Evolutionary conservation across 2,797 vertebrate species (phyloP).

Genomic region (Darevskia mixta): DNA sequence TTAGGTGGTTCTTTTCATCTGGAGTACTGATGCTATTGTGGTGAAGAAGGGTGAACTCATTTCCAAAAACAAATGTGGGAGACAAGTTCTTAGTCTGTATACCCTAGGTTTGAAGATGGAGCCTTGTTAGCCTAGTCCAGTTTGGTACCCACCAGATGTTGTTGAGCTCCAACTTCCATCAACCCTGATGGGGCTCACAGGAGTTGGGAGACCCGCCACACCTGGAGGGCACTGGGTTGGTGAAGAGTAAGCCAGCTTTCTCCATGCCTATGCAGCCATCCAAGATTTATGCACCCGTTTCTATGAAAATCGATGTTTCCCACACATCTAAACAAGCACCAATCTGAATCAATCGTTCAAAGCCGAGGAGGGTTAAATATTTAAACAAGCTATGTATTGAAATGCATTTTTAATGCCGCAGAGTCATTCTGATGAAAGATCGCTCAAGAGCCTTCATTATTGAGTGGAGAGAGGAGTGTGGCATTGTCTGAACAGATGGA

Average conservation of each 20-base stretch:
- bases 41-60: neutral
- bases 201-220: too few relatives aligned
- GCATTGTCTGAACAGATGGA: slow-evolving; percentile 85
- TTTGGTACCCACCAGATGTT: too few relatives aligned
- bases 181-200: too few relatives aligned
- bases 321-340: slow-evolving; percentile 76
- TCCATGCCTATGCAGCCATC: slow-evolving; percentile 48
- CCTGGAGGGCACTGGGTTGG: too few relatives aligned
- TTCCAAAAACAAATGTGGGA: too few relatives aligned
- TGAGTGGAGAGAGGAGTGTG: slow-evolving; percentile 82
- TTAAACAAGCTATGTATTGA: slow-evolving; percentile 85
- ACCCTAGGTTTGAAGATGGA: slow-evolving; percentile 33
- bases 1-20: neutral
- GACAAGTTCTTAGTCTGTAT: too few relatives aligned
- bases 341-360: slow-evolving; percentile 80
- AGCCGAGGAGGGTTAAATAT: slow-evolving; percentile 85
- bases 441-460: slow-evolving; percentile 84
- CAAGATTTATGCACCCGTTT: slow-evolving; percentile 75
- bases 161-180: too few relatives aligned
- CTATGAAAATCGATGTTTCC: slow-evolving; percentile 81
- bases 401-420: slow-evolving; percentile 85
- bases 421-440: slow-evolving; percentile 85
- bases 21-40: neutral
- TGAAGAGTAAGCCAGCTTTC: slow-evolving; percentile 13
- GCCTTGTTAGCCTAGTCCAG: slow-evolving; percentile 58